phyloP scores from a whole-genome alignment of 2,797 vertebrate genomes.

The Enoplosus armatus region DNA sequence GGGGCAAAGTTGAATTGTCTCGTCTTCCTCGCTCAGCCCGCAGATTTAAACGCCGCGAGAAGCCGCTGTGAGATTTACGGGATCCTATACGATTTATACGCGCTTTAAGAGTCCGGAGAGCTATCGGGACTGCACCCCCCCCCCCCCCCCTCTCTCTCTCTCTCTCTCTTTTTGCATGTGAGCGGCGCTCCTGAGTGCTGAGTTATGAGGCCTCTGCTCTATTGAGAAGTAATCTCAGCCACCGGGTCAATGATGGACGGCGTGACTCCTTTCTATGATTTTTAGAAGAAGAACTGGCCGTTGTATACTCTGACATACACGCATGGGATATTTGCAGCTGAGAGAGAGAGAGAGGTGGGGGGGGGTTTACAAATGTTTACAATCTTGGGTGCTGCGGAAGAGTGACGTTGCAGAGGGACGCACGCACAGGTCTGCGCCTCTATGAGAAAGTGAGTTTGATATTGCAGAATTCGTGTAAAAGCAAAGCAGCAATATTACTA shows the following conservation, averaged over 20 bases:
- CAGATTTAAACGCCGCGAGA: neutral
- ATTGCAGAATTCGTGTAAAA: neutral
- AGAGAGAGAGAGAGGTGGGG: neutral
- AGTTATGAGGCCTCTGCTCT: conserved; percentile 65
- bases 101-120: neutral
- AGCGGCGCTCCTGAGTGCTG: conserved; percentile 12
- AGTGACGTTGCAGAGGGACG: neutral
- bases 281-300: conserved; percentile 8
- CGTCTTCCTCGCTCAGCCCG: too few relatives aligned
- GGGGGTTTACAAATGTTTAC: conserved; percentile 21
- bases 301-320: too few relatives aligned
- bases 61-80: neutral
- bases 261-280: conserved; percentile 31
- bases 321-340: too few relatives aligned
- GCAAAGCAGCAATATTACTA: neutral
- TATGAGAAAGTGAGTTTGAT: neutral
- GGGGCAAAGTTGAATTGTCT: too few relatives aligned
- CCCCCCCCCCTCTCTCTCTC: too few relatives aligned
- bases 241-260: conserved; percentile 48
- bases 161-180: too few relatives aligned
- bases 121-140: too few relatives aligned
- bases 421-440: too few relatives aligned
- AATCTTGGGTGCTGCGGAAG: neutral
- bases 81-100: conserved; percentile 19
- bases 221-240: conserved; percentile 47